Percentiles rank a stretch among this genome's conserved stretches.
These are phyloP conservation scores for Elephantulus edwardii DNA, from an alignment of 2,113 vertebrate genomes.

Conservation along the genomic window DNA sequence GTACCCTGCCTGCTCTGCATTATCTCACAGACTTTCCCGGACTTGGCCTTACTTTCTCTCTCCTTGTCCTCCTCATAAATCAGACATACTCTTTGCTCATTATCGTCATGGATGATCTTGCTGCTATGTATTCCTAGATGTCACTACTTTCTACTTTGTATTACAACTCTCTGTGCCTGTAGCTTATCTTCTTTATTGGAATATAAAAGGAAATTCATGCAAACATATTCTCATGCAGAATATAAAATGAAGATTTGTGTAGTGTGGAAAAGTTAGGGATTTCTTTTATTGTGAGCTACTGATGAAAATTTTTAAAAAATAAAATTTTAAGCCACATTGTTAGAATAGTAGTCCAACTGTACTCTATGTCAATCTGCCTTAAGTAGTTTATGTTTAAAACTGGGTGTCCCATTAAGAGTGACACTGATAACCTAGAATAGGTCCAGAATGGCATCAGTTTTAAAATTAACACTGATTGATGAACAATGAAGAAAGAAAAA, in stretches of 20 bases:
- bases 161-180: not conserved
- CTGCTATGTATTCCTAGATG: not conserved
- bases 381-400: not conserved
- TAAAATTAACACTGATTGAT: not conserved
- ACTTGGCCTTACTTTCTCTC: not conserved
- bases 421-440: not conserved
- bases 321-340: not conserved
- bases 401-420: not conserved
- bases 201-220: not conserved
- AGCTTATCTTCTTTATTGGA: slow-evolving; percentile 3
- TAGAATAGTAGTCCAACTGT: not conserved
- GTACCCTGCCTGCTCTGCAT: too few species aligned
- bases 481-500: not conserved
- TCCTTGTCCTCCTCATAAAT: not conserved
- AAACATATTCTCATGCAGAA: not conserved
- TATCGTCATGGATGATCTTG: not conserved
- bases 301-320: not conserved
- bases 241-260: not conserved
- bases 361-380: not conserved
- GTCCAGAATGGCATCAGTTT: not conserved
- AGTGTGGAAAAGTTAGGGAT: not conserved
- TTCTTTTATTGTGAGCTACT: not conserved
- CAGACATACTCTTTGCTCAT: not conserved
- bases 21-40: not conserved
- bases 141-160: not conserved